Conservation (phyloP, 1,140 invertebrate genomes). For the Drosophila bifasciata region DNA sequence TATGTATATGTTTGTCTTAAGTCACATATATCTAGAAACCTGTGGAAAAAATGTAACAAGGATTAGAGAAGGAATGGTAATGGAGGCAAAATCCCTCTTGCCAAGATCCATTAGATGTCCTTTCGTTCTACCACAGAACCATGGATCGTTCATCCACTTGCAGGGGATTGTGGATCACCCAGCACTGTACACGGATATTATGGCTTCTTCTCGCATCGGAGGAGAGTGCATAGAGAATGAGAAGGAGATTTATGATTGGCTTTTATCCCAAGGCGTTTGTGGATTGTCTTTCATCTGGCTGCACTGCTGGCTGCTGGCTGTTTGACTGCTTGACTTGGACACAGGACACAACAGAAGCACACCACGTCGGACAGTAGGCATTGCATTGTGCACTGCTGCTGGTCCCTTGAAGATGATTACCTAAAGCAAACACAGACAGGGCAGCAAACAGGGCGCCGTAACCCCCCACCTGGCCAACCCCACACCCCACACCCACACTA, state of each 20-base stretch:
- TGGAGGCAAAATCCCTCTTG: neutral
- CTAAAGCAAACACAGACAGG: conserved; percentile 79
- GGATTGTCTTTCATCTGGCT: conserved; percentile 7
- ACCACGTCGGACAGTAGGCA: conserved; percentile 1
- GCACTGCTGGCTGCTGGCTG: conserved; percentile 6
- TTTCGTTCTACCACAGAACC: too few species aligned
- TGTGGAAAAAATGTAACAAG: too few species aligned
- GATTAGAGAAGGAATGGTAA: neutral
- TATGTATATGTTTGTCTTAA: too few species aligned
- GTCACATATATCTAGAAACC: too few species aligned
- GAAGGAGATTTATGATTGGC: conserved; percentile 48
- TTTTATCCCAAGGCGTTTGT: conserved; percentile 32
- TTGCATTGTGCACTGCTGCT: conserved; percentile 6
- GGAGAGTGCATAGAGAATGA: conserved; percentile 3
- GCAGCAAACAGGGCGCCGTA: conserved; percentile 57
- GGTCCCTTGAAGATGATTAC: conserved; percentile 72
- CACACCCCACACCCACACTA: too few species aligned
- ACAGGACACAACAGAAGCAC: conserved; percentile 1
- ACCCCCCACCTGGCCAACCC: too few species aligned
- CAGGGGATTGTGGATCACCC: too few species aligned
- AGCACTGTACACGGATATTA: too few species aligned
- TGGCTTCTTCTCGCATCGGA: too few species aligned
- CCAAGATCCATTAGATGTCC: too few species aligned
- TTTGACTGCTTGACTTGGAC: conserved; percentile 38
- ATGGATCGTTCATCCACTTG: too few species aligned